Conservation (phyloP, 30 jellyfish, hydroid and myxozoan genomes). For the Aurelia sp. region DNA sequence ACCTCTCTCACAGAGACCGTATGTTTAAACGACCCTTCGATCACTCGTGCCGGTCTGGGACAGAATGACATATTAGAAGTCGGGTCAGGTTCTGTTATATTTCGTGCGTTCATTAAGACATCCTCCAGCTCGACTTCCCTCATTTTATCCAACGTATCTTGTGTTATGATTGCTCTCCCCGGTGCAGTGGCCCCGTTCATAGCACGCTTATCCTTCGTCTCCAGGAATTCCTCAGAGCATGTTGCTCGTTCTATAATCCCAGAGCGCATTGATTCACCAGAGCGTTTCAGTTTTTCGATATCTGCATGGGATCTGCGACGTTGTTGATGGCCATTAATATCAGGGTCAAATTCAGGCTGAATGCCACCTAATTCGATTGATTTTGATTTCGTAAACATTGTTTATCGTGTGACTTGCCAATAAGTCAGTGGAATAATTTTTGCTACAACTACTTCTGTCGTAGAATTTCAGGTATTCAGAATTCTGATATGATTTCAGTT, state of each 20-base stretch:
- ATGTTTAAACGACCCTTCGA: conserved; percentile 92
- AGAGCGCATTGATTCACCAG: conserved; percentile 26
- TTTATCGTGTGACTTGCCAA: background rate
- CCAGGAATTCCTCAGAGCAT: background rate
- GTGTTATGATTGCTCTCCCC: conserved; percentile 70
- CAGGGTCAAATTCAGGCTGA: conserved; percentile 27
- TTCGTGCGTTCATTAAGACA: conserved; percentile 85
- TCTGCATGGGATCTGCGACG: conserved; percentile 65
- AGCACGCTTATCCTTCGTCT: background rate
- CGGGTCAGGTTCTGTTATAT: conserved; percentile 90
- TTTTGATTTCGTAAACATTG: conserved; percentile 63
- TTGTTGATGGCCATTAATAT: conserved; percentile 20
- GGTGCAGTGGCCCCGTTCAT: conserved; percentile 16
- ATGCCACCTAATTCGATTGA: conserved; percentile 67
- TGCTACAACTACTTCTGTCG: background rate
- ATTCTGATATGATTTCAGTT: no score
- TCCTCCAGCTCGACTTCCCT: conserved; percentile 90
- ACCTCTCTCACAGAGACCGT: conserved; percentile 80
- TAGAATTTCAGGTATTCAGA: background rate
- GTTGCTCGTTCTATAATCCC: conserved; percentile 31
- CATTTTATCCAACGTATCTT: conserved; percentile 77
- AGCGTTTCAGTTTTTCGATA: conserved; percentile 34
- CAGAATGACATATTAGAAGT: conserved; percentile 82
- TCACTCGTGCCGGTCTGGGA: conserved; percentile 85
- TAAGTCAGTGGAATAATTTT: background rate